A percentile compares a stretch with the other conserved stretches of the same genome.
phyloP scores from a whole-genome alignment of 2,888 invertebrate species.

The Papilio elwesi region DNA sequence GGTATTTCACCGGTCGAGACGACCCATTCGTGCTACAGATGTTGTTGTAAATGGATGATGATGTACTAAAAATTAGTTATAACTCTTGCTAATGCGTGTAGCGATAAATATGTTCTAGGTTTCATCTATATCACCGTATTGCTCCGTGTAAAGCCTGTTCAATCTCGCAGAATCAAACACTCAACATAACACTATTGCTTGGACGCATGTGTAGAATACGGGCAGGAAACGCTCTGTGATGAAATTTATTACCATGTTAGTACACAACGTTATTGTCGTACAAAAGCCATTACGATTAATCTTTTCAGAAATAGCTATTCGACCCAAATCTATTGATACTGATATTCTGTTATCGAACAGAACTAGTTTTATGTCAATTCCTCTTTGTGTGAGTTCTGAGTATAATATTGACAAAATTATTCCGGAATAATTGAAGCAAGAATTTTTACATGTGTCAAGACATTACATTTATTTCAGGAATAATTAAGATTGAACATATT shows the following conservation, averaged over 20 bases:
- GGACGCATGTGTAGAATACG: conserved; percentile 11
- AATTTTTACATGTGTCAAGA: no score
- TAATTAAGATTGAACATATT: no score
- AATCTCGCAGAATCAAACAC: not conserved
- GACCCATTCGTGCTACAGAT: no score
- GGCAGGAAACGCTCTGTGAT: conserved; percentile 19
- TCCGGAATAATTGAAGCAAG: no score
- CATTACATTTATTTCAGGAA: no score
- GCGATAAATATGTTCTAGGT: no score
- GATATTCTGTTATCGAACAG: conserved; percentile 13
- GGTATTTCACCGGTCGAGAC: no score
- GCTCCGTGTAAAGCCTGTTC: not conserved
- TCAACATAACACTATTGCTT: conserved; percentile 2
- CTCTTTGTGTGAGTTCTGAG: no score
- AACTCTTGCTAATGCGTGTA: no score
- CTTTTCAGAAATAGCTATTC: conserved; percentile 28
- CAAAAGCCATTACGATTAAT: conserved; percentile 24
- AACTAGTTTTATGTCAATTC: not conserved
- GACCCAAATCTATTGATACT: conserved; percentile 8
- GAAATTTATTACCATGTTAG: conserved; percentile 28
- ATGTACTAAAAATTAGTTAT: no score
- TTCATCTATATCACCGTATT: not conserved
- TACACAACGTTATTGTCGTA: conserved; percentile 23
- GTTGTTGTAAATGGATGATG: no score
- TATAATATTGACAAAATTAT: no score